These are phyloP conservation scores for Promerops cafer DNA, from an alignment of 2,113 vertebrate genomes.

Conservation along the genomic window DNA sequence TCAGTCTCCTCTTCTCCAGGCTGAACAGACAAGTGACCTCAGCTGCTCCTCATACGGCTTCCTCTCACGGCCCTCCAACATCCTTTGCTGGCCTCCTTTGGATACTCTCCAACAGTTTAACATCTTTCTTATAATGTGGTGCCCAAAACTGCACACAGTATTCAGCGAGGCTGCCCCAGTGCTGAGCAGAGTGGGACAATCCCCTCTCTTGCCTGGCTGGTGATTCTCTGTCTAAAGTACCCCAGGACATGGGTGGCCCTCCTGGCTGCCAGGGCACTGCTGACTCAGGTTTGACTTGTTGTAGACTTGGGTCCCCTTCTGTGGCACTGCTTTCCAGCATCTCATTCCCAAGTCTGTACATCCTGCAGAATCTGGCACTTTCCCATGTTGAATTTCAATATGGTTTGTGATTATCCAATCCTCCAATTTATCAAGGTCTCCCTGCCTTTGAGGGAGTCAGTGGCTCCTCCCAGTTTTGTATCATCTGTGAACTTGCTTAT, in stretches of 20 bases:
- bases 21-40: neutral
- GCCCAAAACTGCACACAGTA: neutral
- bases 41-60: accelerated
- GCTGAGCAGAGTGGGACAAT: neutral
- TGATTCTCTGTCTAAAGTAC: accelerated
- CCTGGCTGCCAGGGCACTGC: too few relatives aligned
- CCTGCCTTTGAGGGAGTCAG: neutral
- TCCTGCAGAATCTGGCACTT: neutral
- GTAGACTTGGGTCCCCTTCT: neutral
- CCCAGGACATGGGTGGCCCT: neutral
- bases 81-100: neutral
- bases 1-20: neutral
- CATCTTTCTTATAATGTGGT: neutral
- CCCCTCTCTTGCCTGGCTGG: neutral
- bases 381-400: neutral
- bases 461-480: accelerated
- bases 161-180: neutral
- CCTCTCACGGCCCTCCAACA: neutral
- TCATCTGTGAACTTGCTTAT: neutral
- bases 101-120: neutral
- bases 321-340: neutral
- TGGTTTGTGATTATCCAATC: neutral
- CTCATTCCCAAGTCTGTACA: neutral
- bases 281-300: neutral
- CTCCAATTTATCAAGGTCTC: neutral